A percentile compares a stretch with the other conserved stretches of the same genome.
These are phyloP conservation scores for Tenualosa ilisha DNA, from an alignment of 2,797 vertebrate genomes.

Conservation along the genomic window DNA sequence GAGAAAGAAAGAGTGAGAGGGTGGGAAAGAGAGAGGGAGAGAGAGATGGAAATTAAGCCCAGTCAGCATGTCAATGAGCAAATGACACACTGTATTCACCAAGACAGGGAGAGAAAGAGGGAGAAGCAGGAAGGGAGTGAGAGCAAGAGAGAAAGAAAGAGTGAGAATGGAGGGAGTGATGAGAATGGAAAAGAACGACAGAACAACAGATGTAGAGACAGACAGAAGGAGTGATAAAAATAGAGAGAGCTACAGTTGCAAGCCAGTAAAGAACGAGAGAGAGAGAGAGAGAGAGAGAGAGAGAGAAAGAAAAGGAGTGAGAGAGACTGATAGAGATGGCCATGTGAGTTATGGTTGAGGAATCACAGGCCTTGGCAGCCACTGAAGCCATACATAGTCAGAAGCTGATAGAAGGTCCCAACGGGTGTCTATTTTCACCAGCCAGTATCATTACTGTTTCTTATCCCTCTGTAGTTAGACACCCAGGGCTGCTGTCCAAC, in stretches of 20 bases:
- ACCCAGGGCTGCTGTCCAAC: background rate
- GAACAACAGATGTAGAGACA: background rate
- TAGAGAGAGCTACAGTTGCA: no score
- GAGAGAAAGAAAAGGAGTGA: background rate
- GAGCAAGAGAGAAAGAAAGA: background rate
- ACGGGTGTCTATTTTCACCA: background rate
- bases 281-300: background rate
- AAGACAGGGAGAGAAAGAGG: background rate
- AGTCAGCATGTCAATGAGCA: background rate
- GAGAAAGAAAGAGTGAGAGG: background rate
- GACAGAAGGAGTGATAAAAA: background rate
- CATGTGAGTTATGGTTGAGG: background rate
- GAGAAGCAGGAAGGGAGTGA: background rate
- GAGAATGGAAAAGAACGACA: background rate
- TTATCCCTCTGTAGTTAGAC: conserved; percentile 11
- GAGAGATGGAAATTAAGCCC: background rate
- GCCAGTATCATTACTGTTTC: conserved; percentile 12
- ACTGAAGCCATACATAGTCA: background rate
- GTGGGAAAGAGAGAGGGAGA: background rate
- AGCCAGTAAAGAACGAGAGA: background rate
- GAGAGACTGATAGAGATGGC: background rate
- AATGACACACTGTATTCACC: background rate
- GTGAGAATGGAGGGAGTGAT: background rate
- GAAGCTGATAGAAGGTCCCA: conserved; percentile 10
- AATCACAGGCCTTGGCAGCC: conserved; percentile 1